Base-by-base conservation (phyloP, 2,888 invertebrate species). In the Aleiodes alternator region DNA sequence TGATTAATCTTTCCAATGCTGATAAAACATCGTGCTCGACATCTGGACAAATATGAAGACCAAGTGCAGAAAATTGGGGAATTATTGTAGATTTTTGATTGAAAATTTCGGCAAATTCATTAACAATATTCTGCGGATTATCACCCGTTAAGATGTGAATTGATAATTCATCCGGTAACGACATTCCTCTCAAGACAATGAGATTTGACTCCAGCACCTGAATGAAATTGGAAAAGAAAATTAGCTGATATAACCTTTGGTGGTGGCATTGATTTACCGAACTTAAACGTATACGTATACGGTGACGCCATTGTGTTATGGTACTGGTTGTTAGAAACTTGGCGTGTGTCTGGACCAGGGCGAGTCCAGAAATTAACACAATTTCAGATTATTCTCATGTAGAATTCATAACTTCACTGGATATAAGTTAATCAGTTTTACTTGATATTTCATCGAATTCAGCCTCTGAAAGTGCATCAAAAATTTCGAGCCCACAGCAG, bases 181-280 rank as follows among this genome's bases (percentile, higher is more conserved):
- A 81, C 4, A 83, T 50, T 23, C 84, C 84, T 34, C 82, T 73
- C 14, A 84, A 70, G n/a, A 84, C 77, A 1, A 84, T 78, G 23
- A 84, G 72, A 73, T 84, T 84, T 7, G 84, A 83, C 7, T 75
- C 76, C n/a, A 80, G 31, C 6, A 84, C 80, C 84, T 84, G 73
- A 31, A 29, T 59, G 29, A n/a, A 34, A 53, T 55, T 69, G 31
- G 29, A 48, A 69, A 69, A 57, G 23, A 14, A 12, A 38, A 3
- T 23, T 14, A 72, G 23, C 23, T 23, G 1, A 23, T 23, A 2
- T 23, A 23, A 23, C 23, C 23, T 2, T 23, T 2, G 23, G 23
- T 23, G 2, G 23, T 23, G 23, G 23, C 23, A 23, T 23, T 23
- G 23, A 23, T 23, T 23, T 2, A 23, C 23, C 23, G 23, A 23